Evolutionary conservation across 2,888 invertebrate genomes (phyloP), one percentile per base, ranked within the genome.

Genomic region (Xylota sylvarum): DNA sequence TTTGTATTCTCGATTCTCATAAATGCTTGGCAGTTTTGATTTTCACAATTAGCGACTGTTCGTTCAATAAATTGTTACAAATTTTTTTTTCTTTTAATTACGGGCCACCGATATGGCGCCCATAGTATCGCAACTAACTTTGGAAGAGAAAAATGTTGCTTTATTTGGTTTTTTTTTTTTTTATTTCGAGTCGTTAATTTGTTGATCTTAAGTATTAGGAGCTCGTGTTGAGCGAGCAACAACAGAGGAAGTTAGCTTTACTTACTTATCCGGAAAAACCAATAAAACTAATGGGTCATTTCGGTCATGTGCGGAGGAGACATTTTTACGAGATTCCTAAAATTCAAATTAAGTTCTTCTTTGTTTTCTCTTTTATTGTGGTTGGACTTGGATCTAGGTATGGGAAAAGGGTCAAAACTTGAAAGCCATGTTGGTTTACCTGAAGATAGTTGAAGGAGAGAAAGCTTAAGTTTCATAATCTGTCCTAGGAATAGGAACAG

Each of bases 21-120:
- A 48, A 79, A 65, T 43, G 58, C 19, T 65, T 73, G 43, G 27
- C 40, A 17, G 19, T 62, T 78, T 77, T 23, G 32, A 60, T 50
- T 60, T 50, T 48, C 27, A 65, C 55, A 46, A 65, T 10, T 56
- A 62, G 27, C 12, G 5, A 43, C 60, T 23, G 5, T 56, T 14
- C 32, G 14, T 23, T 23, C 32, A 32, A 48, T 32, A 19, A 65
- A 65, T 50, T 65, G 27, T 46, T 64, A 48, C 64, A 43, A 43
- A 14, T 62, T 62, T 62, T 43, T 23, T 30, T 30, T 55, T 30
- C 2, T 14, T 35, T 30, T 32, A 30, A 46, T 64, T 64, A 23
- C 3, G 23, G 23, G 23, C 3, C n/a, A n/a, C n/a, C n/a, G n/a
- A 23, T 23, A 46, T 64, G 64, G 30, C 46, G 48, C 64, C 43